Conservation (phyloP, 2,888 invertebrate genomes). For the Drosophila nr. perissopoda region DNA sequence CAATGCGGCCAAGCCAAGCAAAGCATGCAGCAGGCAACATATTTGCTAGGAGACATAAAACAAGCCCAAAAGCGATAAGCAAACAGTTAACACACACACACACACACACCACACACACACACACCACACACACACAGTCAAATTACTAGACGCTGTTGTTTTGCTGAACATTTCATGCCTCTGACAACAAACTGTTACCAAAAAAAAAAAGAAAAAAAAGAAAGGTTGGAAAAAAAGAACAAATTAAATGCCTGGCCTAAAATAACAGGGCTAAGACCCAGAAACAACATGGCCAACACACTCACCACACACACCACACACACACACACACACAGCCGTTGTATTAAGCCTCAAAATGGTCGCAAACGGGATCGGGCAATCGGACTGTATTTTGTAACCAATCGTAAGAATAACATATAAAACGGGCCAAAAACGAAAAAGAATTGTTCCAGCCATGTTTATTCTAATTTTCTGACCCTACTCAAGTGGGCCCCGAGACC, state of each 20-base stretch:
- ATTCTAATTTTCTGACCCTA: slow-evolving; percentile 82
- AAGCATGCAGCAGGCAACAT: slow-evolving; percentile 46
- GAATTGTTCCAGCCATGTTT: slow-evolving; percentile 67
- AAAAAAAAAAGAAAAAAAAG: slow-evolving; percentile 45
- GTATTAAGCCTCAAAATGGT: slow-evolving; percentile 65
- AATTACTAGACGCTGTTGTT: slow-evolving; percentile 42
- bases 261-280: slow-evolving; percentile 72
- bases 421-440: slow-evolving; percentile 16
- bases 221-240: slow-evolving; percentile 22
- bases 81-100: slow-evolving; percentile 61
- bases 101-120: slow-evolving; percentile 34
- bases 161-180: slow-evolving; percentile 32
- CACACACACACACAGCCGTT: slow-evolving; percentile 20
- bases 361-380: slow-evolving; percentile 10
- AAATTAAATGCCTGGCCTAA: slow-evolving; percentile 71
- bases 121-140: slow-evolving; percentile 21
- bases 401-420: slow-evolving; percentile 75
- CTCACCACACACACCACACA: slow-evolving; percentile 33
- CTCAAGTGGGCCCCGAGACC: slow-evolving; percentile 65
- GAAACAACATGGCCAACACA: slow-evolving; percentile 76
- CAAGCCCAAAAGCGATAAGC: slow-evolving; percentile 71
- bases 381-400: slow-evolving; percentile 72
- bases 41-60: slow-evolving; percentile 58
- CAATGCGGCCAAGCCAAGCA: slow-evolving; percentile 65
- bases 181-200: slow-evolving; percentile 75